Evolutionary conservation across 2,888 invertebrate genomes (phyloP), one percentile per base, ranked within the genome.

Genomic region (Cryptus armator): DNA sequence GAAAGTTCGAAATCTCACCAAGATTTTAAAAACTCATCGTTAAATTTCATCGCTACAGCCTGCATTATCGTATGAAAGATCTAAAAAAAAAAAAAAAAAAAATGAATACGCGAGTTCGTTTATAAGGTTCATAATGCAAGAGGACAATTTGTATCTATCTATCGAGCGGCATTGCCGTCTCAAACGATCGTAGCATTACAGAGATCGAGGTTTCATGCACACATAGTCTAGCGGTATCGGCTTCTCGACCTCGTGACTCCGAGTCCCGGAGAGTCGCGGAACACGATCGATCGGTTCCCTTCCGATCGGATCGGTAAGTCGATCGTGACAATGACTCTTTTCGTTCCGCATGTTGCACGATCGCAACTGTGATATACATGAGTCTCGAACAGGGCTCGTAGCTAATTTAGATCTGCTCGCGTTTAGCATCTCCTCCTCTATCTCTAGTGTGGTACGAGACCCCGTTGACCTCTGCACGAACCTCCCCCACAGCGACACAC

Each of bases 301-400:
- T 14, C 53, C 80, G 80, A 80, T 80, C 76, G 70, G 76, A 76
- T 76, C 76, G 71, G 14, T 37, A 9, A 29, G 62, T 48, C 76
- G 84, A 76, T 84, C 84, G 84, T 84, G 84, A 84, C 84, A 84
- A 84, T 84, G 80, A 81, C 84, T 79, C 80, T 80, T 48, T 24
- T 66, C 76, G 84, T 84, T 81, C 72, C 56, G 75, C 83, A 56
- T 64, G 83, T 70, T 83, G 83, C 75, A 84, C 56, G 81, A 81
- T 74, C 44, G 12, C 56, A 9, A 37, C 37, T 37, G 37, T 24
- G 56, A 3, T 19, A 24, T 56, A 83, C 75, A 80, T 43, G 83
- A 48, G 53, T 71, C 29, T 16, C 19, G 56, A 59, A 66, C 66
- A 66, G 72, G 59, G 29, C 76, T 76, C 67, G 71, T 19, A 72